phyloP scores from a whole-genome alignment of 1,140 invertebrate genomes.

The Drosophila bifasciata region DNA sequence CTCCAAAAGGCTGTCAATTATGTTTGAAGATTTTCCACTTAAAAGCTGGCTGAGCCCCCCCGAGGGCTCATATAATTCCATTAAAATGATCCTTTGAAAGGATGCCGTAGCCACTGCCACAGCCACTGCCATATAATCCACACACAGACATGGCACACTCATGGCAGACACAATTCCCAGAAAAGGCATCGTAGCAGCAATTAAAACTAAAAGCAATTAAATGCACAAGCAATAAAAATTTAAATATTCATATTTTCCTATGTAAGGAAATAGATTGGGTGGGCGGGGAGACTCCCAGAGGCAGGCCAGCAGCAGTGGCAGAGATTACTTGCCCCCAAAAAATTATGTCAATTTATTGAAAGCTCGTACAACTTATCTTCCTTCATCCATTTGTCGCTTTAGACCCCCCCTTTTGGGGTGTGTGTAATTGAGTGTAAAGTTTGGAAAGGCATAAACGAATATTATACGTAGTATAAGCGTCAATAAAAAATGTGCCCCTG shows the following conservation, averaged over 20 bases:
- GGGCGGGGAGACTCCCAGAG: background rate
- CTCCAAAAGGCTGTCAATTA: constrained; percentile 7
- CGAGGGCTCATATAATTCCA: constrained; percentile 51
- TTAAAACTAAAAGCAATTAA: constrained; percentile 73
- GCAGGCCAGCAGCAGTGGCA: background rate
- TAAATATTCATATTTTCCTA: constrained; percentile 63
- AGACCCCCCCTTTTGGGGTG: constrained; percentile 1
- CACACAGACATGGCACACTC: background rate
- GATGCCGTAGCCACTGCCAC: background rate
- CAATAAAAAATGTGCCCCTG: background rate
- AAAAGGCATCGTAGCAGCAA: constrained; percentile 46
- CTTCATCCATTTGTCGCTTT: constrained; percentile 5
- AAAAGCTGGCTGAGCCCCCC: constrained; percentile 40
- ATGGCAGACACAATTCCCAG: constrained; percentile 1
- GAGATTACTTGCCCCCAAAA: constrained; percentile 42
- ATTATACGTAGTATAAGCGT: background rate
- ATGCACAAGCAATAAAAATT: constrained; percentile 53
- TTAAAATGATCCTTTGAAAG: constrained; percentile 36
- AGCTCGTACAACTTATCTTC: constrained; percentile 30
- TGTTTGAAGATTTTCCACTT: constrained; percentile 44
- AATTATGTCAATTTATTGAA: constrained; percentile 46
- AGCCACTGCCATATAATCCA: constrained; percentile 8
- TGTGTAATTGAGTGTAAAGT: constrained; percentile 39
- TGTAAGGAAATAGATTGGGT: constrained; percentile 21
- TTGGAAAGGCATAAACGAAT: constrained; percentile 14